These are phyloP conservation scores for Drosophila gunungcola DNA, from an alignment of 1,140 invertebrate species.

Conservation along the genomic window DNA sequence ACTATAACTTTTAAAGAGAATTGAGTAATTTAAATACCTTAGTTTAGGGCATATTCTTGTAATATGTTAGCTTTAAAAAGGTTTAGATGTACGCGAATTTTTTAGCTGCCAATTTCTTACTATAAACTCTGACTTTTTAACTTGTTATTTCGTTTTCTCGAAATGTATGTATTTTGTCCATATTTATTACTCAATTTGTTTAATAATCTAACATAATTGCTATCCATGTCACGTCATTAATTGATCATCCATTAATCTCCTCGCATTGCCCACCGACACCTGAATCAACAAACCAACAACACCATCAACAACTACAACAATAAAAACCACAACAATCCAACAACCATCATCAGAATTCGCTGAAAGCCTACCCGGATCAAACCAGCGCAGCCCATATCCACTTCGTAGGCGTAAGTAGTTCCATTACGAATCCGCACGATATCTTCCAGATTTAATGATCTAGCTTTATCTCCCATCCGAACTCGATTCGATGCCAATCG, in stretches of 20 bases:
- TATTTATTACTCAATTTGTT: slow-evolving; percentile 10
- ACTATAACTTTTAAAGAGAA: background rate
- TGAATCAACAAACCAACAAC: slow-evolving; percentile 27
- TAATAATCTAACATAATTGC: slow-evolving; percentile 39
- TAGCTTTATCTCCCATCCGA: slow-evolving; percentile 27
- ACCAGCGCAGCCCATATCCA: slow-evolving; percentile 92
- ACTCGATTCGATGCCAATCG: slow-evolving; percentile 18
- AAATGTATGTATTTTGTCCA: background rate
- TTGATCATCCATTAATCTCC: slow-evolving; percentile 58
- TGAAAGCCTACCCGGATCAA: slow-evolving; percentile 92
- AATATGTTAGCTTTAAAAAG: background rate
- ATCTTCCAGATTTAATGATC: slow-evolving; percentile 47
- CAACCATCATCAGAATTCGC: slow-evolving; percentile 89
- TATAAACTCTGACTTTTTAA: background rate
- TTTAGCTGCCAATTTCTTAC: background rate
- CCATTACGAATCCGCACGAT: slow-evolving; percentile 61
- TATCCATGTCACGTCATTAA: slow-evolving; percentile 60
- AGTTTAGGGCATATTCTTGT: background rate
- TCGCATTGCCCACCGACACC: slow-evolving; percentile 44
- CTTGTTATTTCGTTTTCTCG: background rate
- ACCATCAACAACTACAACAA: slow-evolving; percentile 35
- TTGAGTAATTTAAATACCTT: background rate
- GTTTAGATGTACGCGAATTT: background rate
- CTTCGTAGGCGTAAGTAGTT: slow-evolving; percentile 91
- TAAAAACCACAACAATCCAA: slow-evolving; percentile 41